Percentiles rank a stretch among this genome's conserved stretches.
phyloP scores from a whole-genome alignment of 2,113 vertebrate genomes.

The Nyctereutes procyonoides region DNA sequence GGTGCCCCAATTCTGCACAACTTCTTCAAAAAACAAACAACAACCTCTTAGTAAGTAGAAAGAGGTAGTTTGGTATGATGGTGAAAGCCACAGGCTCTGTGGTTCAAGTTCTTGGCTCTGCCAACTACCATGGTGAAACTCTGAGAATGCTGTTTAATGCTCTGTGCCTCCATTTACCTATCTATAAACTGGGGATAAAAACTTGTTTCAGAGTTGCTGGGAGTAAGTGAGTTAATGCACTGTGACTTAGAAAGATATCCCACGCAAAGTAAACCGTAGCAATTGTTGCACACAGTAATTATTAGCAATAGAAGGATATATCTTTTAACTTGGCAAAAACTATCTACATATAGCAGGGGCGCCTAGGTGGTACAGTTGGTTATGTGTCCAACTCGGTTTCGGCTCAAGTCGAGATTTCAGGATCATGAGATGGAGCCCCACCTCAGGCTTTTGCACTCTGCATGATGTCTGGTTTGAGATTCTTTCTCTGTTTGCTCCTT shows the following conservation, averaged over 20 bases:
- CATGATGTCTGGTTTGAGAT: neutral
- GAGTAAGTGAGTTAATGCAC: neutral
- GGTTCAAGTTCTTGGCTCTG: neutral
- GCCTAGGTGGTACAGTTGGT: neutral
- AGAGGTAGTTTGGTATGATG: neutral
- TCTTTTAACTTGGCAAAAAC: neutral
- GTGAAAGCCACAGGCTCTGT: neutral
- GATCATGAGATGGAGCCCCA: neutral
- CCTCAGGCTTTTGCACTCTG: fast-evolving
- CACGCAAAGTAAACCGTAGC: neutral
- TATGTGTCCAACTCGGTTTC: neutral
- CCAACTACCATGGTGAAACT: neutral
- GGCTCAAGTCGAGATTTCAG: neutral
- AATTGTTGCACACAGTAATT: neutral
- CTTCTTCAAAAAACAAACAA: neutral
- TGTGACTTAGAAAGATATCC: neutral
- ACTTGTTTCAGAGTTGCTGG: neutral
- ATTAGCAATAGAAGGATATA: neutral
- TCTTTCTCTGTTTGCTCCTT: neutral
- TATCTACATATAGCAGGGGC: neutral
- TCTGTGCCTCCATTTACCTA: neutral
- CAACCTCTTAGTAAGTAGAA: neutral
- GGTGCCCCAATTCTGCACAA: neutral
- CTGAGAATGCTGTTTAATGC: neutral
- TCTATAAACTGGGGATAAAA: neutral